Percentiles rank a stretch among this genome's conserved stretches.
Evolutionary conservation across 2,888 invertebrate genomes (phyloP).

Genomic region (Beris morrisii): DNA sequence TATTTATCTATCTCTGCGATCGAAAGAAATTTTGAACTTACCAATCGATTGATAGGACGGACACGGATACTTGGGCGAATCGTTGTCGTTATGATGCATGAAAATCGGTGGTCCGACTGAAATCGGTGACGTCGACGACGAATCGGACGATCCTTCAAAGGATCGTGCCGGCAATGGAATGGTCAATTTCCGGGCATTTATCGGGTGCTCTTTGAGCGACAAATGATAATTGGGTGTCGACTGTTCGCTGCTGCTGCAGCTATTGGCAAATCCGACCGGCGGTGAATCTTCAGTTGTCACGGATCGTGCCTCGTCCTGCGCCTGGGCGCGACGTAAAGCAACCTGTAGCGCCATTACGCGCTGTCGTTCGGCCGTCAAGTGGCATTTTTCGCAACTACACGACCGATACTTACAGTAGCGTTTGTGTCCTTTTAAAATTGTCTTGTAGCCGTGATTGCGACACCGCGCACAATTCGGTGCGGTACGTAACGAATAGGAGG

Average conservation of each 20-base stretch:
- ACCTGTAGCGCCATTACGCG: slow-evolving; percentile 88
- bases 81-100: slow-evolving; percentile 56
- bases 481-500: slow-evolving; percentile 71
- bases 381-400: slow-evolving; percentile 86
- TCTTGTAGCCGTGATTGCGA: slow-evolving; percentile 84
- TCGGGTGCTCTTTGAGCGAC: slow-evolving; percentile 42
- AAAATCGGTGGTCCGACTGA: slow-evolving; percentile 49
- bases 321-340: slow-evolving; percentile 78
- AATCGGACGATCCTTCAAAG: slow-evolving; percentile 60
- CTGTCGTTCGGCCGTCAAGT: slow-evolving; percentile 82
- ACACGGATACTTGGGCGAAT: slow-evolving; percentile 45
- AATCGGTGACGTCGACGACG: slow-evolving; percentile 65
- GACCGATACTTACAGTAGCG: slow-evolving; percentile 84
- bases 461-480: slow-evolving; percentile 93
- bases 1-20: no score
- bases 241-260: neutral
- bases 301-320: slow-evolving; percentile 76
- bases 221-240: neutral
- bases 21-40: no score
- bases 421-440: slow-evolving; percentile 89
- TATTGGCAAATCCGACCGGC: slow-evolving; percentile 46
- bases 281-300: slow-evolving; percentile 58
- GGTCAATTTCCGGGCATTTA: slow-evolving; percentile 49
- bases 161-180: slow-evolving; percentile 55
- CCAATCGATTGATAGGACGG: no score